A percentile compares a stretch with the other conserved stretches of the same genome.
These are phyloP conservation scores for Malurus leucopterus DNA, from an alignment of 2,797 vertebrate genomes.

Conservation along the genomic window DNA sequence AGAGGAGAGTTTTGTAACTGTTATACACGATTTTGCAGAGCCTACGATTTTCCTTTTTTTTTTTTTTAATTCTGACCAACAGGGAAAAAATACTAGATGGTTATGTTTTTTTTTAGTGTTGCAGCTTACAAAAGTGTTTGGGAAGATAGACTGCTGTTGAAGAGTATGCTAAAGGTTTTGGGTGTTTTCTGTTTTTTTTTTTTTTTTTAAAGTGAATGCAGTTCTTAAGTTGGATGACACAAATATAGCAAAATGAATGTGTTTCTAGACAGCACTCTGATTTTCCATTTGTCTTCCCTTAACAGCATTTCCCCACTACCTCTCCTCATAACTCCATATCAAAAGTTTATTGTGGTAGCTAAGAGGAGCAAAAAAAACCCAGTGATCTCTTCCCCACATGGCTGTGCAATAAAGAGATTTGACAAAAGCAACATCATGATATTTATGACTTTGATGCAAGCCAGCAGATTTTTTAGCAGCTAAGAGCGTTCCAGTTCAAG, in stretches of 20 bases:
- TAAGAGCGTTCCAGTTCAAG: neutral
- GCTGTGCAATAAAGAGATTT: constrained; percentile 16
- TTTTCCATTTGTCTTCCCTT: constrained; percentile 17
- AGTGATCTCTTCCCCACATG: neutral
- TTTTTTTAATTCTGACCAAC: neutral
- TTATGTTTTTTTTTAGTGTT: neutral
- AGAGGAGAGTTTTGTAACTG: neutral
- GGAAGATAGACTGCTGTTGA: neutral
- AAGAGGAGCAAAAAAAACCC: neutral
- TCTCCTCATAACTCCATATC: neutral
- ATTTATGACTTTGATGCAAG: constrained; percentile 19
- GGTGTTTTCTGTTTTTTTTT: fast-evolving
- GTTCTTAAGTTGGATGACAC: constrained; percentile 1
- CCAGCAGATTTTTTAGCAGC: constrained; percentile 5
- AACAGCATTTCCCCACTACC: neutral
- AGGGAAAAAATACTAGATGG: neutral
- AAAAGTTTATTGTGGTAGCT: neutral
- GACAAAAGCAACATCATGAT: neutral
- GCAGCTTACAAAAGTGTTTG: neutral
- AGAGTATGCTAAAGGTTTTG: neutral
- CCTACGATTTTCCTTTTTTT: neutral
- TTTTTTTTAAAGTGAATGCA: neutral
- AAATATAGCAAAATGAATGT: neutral
- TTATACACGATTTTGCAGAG: neutral
- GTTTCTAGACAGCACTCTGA: neutral